These are phyloP conservation scores for Psammodynastes pulverulentus DNA, from an alignment of 2,113 vertebrate genomes.

Conservation along the genomic window DNA sequence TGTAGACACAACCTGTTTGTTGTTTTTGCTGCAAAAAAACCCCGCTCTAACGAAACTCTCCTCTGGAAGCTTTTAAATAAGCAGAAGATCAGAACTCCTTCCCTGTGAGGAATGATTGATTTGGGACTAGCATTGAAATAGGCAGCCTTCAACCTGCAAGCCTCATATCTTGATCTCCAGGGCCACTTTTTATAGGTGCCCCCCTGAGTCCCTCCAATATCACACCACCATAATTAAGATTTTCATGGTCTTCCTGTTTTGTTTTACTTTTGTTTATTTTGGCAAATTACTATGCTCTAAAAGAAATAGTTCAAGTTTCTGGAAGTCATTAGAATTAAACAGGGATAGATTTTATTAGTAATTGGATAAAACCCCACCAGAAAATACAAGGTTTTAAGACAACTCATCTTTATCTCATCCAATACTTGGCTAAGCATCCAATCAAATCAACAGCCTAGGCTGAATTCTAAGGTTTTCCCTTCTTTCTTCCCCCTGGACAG, in stretches of 20 bases:
- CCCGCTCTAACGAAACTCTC: neutral
- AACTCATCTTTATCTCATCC: neutral
- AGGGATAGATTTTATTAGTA: neutral
- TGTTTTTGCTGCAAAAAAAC: neutral
- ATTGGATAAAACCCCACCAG: neutral
- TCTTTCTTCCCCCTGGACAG: neutral
- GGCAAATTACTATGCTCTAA: neutral
- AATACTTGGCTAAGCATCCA: neutral
- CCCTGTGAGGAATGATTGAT: neutral
- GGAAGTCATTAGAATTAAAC: neutral
- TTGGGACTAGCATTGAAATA: neutral
- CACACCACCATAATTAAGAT: neutral
- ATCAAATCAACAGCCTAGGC: neutral
- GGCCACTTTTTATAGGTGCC: neutral
- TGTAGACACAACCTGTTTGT: neutral
- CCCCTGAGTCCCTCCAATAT: neutral
- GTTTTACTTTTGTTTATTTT: neutral
- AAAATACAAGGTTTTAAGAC: neutral
- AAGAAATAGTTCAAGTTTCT: neutral
- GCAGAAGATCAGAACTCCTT: neutral
- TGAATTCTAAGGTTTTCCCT: neutral
- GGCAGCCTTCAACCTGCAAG: neutral
- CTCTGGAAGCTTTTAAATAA: neutral
- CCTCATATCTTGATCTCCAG: neutral
- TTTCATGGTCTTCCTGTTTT: neutral